Evolutionary conservation across 2,113 vertebrate species (phyloP).

Genomic region (Thalassoma bifasciatum): DNA sequence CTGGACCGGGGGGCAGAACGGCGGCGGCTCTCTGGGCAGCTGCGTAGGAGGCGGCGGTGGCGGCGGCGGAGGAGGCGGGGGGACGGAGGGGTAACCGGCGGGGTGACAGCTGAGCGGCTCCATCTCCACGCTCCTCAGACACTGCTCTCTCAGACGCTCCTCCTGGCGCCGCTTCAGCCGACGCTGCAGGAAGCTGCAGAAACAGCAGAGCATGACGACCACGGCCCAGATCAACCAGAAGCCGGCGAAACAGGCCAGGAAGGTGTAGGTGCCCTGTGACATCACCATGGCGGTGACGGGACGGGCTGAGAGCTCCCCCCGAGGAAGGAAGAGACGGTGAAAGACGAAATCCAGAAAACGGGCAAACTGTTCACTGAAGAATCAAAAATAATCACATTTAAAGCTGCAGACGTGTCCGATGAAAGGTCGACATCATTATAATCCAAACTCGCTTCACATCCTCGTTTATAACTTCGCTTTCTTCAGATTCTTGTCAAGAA

Average conservation of each 20-base stretch:
- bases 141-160: slow-evolving; percentile 89
- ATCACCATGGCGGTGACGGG: slow-evolving; percentile 89
- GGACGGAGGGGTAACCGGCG: slow-evolving; percentile 28
- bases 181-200: slow-evolving; percentile 95
- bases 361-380: no score
- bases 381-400: background rate
- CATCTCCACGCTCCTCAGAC: slow-evolving; percentile 89
- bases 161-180: slow-evolving; percentile 90
- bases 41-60: background rate
- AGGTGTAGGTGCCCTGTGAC: slow-evolving; percentile 97
- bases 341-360: background rate
- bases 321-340: background rate
- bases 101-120: slow-evolving; percentile 87
- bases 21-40: slow-evolving; percentile 64
- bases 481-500: background rate
- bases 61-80: background rate
- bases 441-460: slow-evolving; percentile 1
- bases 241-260: slow-evolving; percentile 96
- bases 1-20: slow-evolving; percentile 59
- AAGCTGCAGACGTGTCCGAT: background rate
- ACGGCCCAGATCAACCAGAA: slow-evolving; percentile 97
- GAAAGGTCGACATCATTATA: background rate
- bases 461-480: background rate
- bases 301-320: background rate
- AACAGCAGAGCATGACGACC: slow-evolving; percentile 94